These are phyloP conservation scores for Himalopsyche japonica DNA, from an alignment of 2,888 invertebrate species.

Conservation along the genomic window DNA sequence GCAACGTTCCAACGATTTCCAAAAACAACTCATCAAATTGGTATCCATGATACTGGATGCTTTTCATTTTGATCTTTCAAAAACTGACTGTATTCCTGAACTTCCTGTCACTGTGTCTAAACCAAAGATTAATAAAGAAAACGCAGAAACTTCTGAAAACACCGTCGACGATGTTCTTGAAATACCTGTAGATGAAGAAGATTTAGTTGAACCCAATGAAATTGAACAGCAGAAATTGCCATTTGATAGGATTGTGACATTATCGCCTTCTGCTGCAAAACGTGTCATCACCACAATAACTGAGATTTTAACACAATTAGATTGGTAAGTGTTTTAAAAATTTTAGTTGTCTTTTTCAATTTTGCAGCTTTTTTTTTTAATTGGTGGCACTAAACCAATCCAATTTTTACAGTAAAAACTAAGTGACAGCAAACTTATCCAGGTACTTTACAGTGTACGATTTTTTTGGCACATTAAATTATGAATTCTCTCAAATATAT, in stretches of 20 bases:
- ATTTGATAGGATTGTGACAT: conserved; percentile 56
- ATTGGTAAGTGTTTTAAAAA: conserved; percentile 55
- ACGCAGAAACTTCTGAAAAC: conserved; percentile 43
- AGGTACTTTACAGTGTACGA: no score
- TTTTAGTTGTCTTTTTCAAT: neutral
- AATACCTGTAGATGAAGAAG: conserved; percentile 46
- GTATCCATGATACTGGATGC: conserved; percentile 81
- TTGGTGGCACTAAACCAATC: no score
- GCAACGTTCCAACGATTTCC: conserved; percentile 70
- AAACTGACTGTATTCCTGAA: conserved; percentile 52
- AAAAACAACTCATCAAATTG: conserved; percentile 80
- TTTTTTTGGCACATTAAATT: no score
- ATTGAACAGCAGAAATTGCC: conserved; percentile 45
- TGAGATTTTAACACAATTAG: conserved; percentile 78
- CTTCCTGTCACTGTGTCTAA: conserved; percentile 45
- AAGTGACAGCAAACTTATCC: no score
- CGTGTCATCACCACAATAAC: conserved; percentile 74
- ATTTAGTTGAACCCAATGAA: conserved; percentile 48
- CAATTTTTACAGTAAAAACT: no score
- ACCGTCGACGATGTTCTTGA: conserved; percentile 44
- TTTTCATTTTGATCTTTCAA: conserved; percentile 88
- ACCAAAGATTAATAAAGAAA: conserved; percentile 46
- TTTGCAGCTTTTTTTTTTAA: neutral
- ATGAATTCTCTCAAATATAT: no score
- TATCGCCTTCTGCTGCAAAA: conserved; percentile 74